Percentiles rank a stretch among this genome's conserved stretches.
Conservation (phyloP, 2,797 vertebrate genomes). For the Pipistrellus nathusii region DNA sequence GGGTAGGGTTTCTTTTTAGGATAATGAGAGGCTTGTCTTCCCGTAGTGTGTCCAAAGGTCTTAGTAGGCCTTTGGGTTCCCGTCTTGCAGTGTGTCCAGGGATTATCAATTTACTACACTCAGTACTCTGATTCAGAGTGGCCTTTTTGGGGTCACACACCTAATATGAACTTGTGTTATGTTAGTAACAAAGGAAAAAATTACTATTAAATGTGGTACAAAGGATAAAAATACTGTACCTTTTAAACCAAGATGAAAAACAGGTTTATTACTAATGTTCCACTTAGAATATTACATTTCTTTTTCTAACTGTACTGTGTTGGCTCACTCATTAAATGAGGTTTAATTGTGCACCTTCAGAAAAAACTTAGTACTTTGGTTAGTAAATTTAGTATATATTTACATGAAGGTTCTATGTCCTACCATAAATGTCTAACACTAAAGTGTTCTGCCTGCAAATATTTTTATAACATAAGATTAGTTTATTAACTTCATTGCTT, state of each 20-base stretch:
- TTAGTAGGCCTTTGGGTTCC: neutral
- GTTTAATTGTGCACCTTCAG: conserved; percentile 79
- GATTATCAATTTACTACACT: conserved; percentile 41
- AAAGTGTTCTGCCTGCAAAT: conserved; percentile 83
- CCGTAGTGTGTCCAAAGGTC: neutral
- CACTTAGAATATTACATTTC: neutral
- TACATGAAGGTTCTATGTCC: conserved; percentile 76
- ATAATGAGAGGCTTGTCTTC: conserved; percentile 67
- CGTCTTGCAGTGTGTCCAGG: neutral
- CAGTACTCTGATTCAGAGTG: conserved; percentile 60
- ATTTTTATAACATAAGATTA: conserved; percentile 86
- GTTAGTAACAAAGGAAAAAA: conserved; percentile 19
- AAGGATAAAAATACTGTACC: conserved; percentile 44
- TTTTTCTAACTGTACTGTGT: neutral
- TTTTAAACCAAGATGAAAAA: conserved; percentile 70
- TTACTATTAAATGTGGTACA: conserved; percentile 22
- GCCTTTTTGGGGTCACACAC: conserved; percentile 43
- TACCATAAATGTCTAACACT: conserved; percentile 78
- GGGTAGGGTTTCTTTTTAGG: conserved; percentile 67
- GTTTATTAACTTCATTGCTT: conserved; percentile 84
- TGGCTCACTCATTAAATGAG: conserved; percentile 61
- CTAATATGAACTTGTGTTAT: conserved; percentile 20
- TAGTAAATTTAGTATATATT: conserved; percentile 84
- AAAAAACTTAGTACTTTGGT: conserved; percentile 74
- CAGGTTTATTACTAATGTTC: neutral